A percentile compares a stretch with the other conserved stretches of the same genome.
Evolutionary conservation across 2,113 vertebrate species (phyloP).

Genomic region (Eretmochelys imbricata): DNA sequence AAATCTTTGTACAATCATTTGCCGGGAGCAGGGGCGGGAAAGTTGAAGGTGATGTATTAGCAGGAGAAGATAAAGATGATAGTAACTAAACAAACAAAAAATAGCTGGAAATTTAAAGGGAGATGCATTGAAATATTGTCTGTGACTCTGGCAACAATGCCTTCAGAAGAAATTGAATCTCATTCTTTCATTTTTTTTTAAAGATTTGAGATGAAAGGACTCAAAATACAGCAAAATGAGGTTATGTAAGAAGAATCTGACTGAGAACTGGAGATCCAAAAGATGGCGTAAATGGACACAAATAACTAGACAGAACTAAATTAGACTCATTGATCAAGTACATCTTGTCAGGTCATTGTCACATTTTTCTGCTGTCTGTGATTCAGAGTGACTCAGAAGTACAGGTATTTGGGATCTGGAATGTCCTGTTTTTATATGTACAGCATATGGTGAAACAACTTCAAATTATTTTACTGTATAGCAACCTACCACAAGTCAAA

Average conservation of each 20-base stretch:
- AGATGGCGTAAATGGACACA: background rate
- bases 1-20: background rate
- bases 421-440: background rate
- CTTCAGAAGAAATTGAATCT: background rate
- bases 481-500: no score
- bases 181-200: background rate
- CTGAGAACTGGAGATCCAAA: background rate
- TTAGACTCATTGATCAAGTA: background rate
- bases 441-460: background rate
- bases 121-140: background rate
- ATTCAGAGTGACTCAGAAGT: background rate
- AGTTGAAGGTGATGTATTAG: background rate
- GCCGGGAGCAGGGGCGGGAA: background rate
- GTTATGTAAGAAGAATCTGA: background rate
- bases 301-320: background rate
- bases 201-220: background rate
- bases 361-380: background rate
- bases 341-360: background rate
- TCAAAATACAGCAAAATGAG: background rate
- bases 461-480: no score
- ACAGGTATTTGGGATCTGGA: background rate
- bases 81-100: background rate
- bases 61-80: background rate
- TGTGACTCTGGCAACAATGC: background rate
- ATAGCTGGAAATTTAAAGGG: background rate